Base-by-base conservation (phyloP, 1,140 invertebrate species). In the Luehdorfia chinensis region DNA sequence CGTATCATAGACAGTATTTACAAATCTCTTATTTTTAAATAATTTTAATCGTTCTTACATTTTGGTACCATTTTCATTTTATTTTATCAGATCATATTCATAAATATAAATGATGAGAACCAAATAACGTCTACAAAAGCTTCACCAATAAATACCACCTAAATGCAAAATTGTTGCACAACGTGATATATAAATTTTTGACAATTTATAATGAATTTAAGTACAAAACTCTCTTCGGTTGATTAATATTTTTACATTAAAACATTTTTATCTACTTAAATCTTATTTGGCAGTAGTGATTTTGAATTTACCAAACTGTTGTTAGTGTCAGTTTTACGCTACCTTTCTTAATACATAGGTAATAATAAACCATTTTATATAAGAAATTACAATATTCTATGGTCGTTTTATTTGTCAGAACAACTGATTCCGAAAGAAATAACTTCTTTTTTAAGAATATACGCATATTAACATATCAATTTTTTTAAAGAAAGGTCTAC, bases 231-330 rank as follows among this genome's bases (percentile, higher is more conserved):
- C 66, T 54, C 31, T 51, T 63, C 55, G 67, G 55, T 59, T 51
- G 60, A 55, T 76, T 59, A 67, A 64, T 77, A 77, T 65, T 63
- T 66, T 75, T 72, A 79, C 66, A 78, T 75, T 73, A 76, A 81
- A 79, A 77, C 66, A 70, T 69, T 74, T 62, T 81, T 80, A 76
- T 60, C 70, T 79, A 79, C 71, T 74, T 80, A 84, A 60, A 57
- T 66, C 6, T 43, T 53, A 53, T 53, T 53, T 53, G 50, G 50
- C 45, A 53, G 45, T 53, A 53, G 44, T 53, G 14, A 13, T 43
- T 43, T 43, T 43, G 6, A 21, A 59, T 48, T 50, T 59, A 54
- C 56, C 56, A 59, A 54, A 58, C 50, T 46, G 27, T 36, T 46
- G 25, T 51, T 34, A 55, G 47, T 55, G 47, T 43, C 62, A 60